Base-by-base conservation (phyloP, 2,888 invertebrate genomes). In the Rhamnusium bicolor region DNA sequence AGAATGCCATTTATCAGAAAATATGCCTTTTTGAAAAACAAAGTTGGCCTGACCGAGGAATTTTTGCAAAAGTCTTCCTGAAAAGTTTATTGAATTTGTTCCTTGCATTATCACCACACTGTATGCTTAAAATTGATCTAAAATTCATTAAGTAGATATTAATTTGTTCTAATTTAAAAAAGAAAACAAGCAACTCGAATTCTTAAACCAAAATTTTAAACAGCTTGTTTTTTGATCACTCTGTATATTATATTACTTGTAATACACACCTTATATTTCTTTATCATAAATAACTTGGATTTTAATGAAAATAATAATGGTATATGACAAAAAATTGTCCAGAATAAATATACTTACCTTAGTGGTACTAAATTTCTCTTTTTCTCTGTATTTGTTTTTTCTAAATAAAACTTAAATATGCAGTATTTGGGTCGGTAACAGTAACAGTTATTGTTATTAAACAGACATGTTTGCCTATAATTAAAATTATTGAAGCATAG, bases 301-400 rank as follows among this genome's bases (percentile, higher is more conserved):
- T 32, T 32, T 32, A 40, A n/a, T n/a, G 40, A n/a, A 40, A 40
- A 40, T 40, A 40, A n/a, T 40, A 2, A n/a, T 40, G 12, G 40
- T n/a, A 40, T 1, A 32, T 32, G 10, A 10, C 32, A 40, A 40
- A 40, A 40, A 40, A 4, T 12, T 2, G 40, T 2, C 40, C 12
- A 40, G 40, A n/a, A n/a, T 40, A 40, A 40, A 40, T 40, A 40
- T 51, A 51, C 24, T 6, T 24, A 24, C 24, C 18, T 10, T n/a
- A n/a, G n/a, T n/a, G n/a, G n/a, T n/a, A n/a, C n/a, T n/a, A 51
- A 51, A 18, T 51, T 51, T 51, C 51, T 51, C 51, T 51, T 18
- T 46, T 19, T 51, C 51, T 51, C 18, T 16, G 16, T 18, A 19
- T 10, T 51, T 51, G 18, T 18, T 18, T 51, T 51, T 19, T 51